A percentile compares a stretch with the other conserved stretches of the same genome.
Conservation (phyloP, 2,888 invertebrate species). For the Lamproptera curius region DNA sequence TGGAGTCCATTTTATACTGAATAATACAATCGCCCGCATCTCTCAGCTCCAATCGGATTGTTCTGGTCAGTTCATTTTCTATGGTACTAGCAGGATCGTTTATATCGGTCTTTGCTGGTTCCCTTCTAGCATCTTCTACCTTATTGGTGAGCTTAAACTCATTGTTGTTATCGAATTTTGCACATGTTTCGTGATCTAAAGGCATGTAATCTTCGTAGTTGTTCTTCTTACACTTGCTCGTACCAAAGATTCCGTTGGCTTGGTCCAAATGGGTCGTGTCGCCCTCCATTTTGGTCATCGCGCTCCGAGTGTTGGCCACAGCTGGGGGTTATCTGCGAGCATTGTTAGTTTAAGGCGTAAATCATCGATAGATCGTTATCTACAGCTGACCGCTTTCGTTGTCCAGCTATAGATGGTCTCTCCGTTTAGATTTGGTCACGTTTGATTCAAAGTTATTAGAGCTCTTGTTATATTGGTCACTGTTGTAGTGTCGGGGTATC, state of each 20-base stretch:
- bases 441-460: slow-evolving; percentile 50
- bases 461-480: slow-evolving; percentile 42
- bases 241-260: slow-evolving; percentile 47
- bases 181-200: slow-evolving; percentile 24
- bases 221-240: slow-evolving; percentile 51
- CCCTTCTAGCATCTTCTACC: slow-evolving; percentile 44
- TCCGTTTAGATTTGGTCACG: slow-evolving; percentile 39
- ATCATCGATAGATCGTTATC: slow-evolving; percentile 76
- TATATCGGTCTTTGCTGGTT: slow-evolving; percentile 32
- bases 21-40: slow-evolving; percentile 33
- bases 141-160: slow-evolving; percentile 36
- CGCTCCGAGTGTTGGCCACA: slow-evolving; percentile 37
- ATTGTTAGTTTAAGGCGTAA: slow-evolving; percentile 74
- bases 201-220: slow-evolving; percentile 31
- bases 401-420: slow-evolving; percentile 45
- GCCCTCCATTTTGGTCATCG: slow-evolving; percentile 67
- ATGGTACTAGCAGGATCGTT: slow-evolving; percentile 35
- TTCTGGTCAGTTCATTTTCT: slow-evolving; percentile 52
- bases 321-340: slow-evolving; percentile 55
- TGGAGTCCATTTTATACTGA: slow-evolving; percentile 22
- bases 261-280: slow-evolving; percentile 49
- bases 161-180: slow-evolving; percentile 44
- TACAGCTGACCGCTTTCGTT: slow-evolving; percentile 59
- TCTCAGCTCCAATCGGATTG: slow-evolving; percentile 53
- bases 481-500: slow-evolving; percentile 69